Base-by-base conservation (phyloP, 2,888 invertebrate genomes). In the Eupeodes luniger region DNA sequence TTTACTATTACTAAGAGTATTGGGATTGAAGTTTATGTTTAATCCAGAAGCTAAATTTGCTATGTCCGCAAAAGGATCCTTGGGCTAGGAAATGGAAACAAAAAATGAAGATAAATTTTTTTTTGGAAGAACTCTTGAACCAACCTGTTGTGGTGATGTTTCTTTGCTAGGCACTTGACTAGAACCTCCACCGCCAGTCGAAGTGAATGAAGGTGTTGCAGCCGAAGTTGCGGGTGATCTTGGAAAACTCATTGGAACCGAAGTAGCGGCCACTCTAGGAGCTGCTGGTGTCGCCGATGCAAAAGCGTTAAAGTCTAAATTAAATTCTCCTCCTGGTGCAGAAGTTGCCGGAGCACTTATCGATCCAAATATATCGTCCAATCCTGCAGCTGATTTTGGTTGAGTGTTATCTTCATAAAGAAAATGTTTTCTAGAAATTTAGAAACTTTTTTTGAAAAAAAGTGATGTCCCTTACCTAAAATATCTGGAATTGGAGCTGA, bases 11-110 rank as follows among this genome's bases (percentile, higher is more conserved):
- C 92, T 91, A 51, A 93, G 90, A 11, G 92, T 91, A 84, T 90
- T 92, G n/a, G 93, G 92, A 84, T 92, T 92, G 85, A 93, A 93
- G 87, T 92, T 93, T 40, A 94, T 92, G 85, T 94, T 93, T 16
- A 94, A 90, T 27, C 92, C 92, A 7, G 93, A 92, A 11, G 93
- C 93, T 80, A 94, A 90, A 89, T 94, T 93, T 79, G 95, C 96
- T 44, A 97, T 94, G 91, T 96, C 97, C 2, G 96, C 96, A 92
- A 97, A 97, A 5, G 97, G 96, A 93, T 97, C 97, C 89, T 94
- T 94, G 14, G 91, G 81, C 91, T 92, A 76, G 61, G 89, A 4
- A 10, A 27, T 2, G n/a, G 10, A 34, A 89, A 53, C 10, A 74
- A 36, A 75, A 59, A 47, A 19, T 61, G 12, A 16, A n/a, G 2